Evolutionary conservation across 2,113 vertebrate species (phyloP).

Genomic region (Phaethon lepturus): DNA sequence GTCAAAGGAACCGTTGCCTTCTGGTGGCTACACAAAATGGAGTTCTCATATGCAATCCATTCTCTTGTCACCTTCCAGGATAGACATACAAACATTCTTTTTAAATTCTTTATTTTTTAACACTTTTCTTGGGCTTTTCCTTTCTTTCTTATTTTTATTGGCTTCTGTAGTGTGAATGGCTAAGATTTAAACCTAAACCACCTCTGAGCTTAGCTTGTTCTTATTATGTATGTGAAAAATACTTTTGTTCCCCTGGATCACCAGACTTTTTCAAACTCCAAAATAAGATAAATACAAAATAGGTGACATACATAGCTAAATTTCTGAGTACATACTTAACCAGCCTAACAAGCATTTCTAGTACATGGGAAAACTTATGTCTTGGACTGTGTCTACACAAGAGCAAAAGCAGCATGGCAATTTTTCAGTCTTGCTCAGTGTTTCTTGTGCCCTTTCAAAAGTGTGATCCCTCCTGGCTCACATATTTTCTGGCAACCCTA

Average conservation of each 20-base stretch:
- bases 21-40: not conserved
- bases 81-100: not conserved
- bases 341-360: not conserved
- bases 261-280: not conserved
- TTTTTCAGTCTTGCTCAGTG: not conserved
- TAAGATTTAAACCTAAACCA: not conserved
- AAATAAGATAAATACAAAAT: not conserved
- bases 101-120: not conserved
- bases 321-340: not conserved
- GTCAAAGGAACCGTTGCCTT: not conserved
- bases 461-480: not conserved
- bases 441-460: not conserved
- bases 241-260: not conserved
- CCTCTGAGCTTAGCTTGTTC: not conserved
- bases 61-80: not conserved
- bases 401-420: not conserved
- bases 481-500: not conserved
- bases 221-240: not conserved
- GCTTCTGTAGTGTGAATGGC: not conserved
- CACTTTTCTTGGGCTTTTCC: rapidly evolving
- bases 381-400: not conserved
- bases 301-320: not conserved
- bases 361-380: not conserved
- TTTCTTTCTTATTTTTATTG: not conserved
- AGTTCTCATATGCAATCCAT: not conserved